Evolutionary conservation across 2,888 invertebrate species (phyloP).

Genomic region (Tetragonisca angustula): DNA sequence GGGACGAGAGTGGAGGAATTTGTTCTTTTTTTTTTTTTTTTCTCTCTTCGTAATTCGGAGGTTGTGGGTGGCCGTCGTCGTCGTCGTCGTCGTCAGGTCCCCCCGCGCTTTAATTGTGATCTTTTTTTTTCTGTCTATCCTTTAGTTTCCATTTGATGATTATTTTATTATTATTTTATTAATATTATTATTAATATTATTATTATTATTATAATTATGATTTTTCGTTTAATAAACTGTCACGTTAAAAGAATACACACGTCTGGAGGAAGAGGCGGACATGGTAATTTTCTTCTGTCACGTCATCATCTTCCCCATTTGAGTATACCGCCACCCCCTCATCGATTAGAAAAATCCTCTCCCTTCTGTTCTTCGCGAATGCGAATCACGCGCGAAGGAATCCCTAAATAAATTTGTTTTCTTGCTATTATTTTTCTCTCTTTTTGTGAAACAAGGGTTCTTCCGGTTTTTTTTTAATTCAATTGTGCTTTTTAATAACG

Average conservation of each 20-base stretch:
- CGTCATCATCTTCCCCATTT: neutral
- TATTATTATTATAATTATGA: slow-evolving; percentile 80
- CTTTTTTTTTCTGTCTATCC: slow-evolving; percentile 75
- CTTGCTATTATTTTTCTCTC: neutral
- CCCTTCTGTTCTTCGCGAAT: neutral
- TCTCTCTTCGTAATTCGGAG: neutral
- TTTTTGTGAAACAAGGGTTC: neutral
- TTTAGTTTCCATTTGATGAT: slow-evolving; percentile 77
- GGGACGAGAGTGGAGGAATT: slow-evolving; percentile 10
- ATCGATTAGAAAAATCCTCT: neutral
- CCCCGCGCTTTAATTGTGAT: slow-evolving; percentile 82
- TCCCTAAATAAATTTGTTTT: neutral
- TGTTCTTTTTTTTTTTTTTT: slow-evolving; percentile 18
- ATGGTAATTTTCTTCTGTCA: slow-evolving; percentile 15
- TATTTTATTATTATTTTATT: slow-evolving; percentile 76
- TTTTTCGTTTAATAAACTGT: slow-evolving; percentile 82
- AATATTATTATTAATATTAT: slow-evolving; percentile 74
- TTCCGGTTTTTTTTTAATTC: neutral
- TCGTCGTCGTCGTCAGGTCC: slow-evolving; percentile 63
- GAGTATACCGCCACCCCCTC: neutral
- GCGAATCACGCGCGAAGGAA: neutral
- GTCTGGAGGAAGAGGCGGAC: neutral
- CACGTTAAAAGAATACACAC: slow-evolving; percentile 76
- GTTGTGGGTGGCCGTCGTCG: slow-evolving; percentile 12
- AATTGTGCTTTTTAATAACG: slow-evolving; percentile 1